Conservation (phyloP, 1,140 invertebrate species). For the Trypoxylus dichotomus region DNA sequence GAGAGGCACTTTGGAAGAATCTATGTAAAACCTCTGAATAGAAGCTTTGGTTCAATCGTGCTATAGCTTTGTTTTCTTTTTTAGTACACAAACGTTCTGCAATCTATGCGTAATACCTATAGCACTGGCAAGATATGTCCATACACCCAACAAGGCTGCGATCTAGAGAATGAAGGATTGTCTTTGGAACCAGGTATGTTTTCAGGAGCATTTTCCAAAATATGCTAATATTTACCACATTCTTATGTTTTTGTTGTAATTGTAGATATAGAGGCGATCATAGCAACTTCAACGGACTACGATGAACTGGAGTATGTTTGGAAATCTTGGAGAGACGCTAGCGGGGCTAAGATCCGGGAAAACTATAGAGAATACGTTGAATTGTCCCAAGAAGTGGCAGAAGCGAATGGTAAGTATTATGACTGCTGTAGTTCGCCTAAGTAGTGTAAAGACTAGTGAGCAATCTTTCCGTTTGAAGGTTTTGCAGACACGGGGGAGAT, state of each 20-base stretch:
- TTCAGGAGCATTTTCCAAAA: slow-evolving; percentile 36
- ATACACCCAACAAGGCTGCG: slow-evolving; percentile 43
- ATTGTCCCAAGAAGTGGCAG: slow-evolving; percentile 77
- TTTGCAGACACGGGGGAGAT: slow-evolving; percentile 49
- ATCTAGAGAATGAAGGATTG: slow-evolving; percentile 41
- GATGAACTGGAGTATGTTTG: slow-evolving; percentile 74
- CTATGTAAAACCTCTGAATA: no score
- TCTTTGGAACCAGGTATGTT: slow-evolving; percentile 43
- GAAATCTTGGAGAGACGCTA: slow-evolving; percentile 72
- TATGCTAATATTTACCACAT: not conserved
- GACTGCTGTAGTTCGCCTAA: no score
- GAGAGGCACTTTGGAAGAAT: no score
- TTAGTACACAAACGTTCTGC: slow-evolving; percentile 37
- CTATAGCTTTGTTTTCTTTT: slow-evolving; percentile 1
- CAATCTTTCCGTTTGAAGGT: slow-evolving; percentile 24
- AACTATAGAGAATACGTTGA: slow-evolving; percentile 72
- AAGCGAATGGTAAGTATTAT: slow-evolving; percentile 55
- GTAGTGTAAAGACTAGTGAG: no score
- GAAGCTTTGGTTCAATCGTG: no score
- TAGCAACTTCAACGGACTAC: slow-evolving; percentile 70
- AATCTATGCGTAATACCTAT: slow-evolving; percentile 54
- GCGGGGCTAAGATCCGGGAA: slow-evolving; percentile 70
- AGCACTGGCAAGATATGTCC: slow-evolving; percentile 51
- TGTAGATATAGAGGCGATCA: slow-evolving; percentile 68
- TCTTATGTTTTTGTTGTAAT: not conserved